Evolutionary conservation across 1,140 invertebrate species (phyloP).

Genomic region (Hylaeus volcanicus): DNA sequence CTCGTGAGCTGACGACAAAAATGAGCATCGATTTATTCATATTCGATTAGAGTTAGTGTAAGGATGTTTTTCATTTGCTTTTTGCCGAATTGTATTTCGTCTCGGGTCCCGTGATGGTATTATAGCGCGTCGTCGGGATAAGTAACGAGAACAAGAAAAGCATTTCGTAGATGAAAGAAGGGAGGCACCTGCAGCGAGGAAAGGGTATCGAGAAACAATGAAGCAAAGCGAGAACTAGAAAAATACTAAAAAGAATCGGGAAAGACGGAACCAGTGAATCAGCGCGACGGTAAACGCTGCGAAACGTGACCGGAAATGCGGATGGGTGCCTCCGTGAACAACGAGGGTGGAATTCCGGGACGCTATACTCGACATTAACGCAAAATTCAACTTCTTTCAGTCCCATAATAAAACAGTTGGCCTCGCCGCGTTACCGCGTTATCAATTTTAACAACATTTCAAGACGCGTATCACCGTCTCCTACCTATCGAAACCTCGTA

Average conservation of each 20-base stretch:
- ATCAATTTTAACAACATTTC: too few relatives aligned
- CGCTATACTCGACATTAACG: neutral
- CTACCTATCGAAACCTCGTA: too few relatives aligned
- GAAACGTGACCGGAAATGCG: conserved; percentile 25
- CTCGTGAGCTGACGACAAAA: neutral
- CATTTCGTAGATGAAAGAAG: conserved; percentile 3
- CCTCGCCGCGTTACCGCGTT: too few relatives aligned
- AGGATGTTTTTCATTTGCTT: too few relatives aligned
- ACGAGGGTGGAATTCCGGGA: neutral
- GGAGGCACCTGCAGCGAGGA: neutral
- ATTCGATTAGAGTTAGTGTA: too few relatives aligned
- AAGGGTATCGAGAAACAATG: neutral
- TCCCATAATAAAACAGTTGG: too few relatives aligned
- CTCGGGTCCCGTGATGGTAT: too few relatives aligned
- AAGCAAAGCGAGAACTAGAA: neutral
- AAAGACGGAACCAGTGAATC: conserved; percentile 20
- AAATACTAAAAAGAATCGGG: neutral
- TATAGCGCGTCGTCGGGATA: too few relatives aligned
- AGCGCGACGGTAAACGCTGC: neutral
- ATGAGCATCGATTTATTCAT: conserved; percentile 23
- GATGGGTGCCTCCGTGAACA: neutral
- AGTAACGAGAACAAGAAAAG: too few relatives aligned
- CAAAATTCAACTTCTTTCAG: neutral
- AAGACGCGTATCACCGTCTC: too few relatives aligned
- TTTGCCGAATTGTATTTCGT: too few relatives aligned